phyloP scores from a whole-genome alignment of 2,113 vertebrate species.

The Neofelis nebulosa region DNA sequence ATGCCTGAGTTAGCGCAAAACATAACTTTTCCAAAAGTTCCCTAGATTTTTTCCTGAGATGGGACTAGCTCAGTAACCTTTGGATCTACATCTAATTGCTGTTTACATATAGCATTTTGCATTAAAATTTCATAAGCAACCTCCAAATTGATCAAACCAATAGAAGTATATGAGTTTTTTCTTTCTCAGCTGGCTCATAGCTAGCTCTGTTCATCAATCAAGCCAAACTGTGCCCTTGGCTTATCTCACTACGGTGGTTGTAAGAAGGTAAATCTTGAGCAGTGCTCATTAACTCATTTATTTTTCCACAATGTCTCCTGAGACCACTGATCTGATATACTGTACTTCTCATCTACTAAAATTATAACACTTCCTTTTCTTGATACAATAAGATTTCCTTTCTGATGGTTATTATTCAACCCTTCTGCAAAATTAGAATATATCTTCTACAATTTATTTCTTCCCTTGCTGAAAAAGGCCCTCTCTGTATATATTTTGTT shows the following conservation, averaged over 20 bases:
- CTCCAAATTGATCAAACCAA: not conserved
- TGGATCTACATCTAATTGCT: not conserved
- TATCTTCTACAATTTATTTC: not conserved
- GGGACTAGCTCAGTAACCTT: not conserved
- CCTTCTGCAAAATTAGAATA: not conserved
- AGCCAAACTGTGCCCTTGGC: not conserved
- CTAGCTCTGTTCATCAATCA: not conserved
- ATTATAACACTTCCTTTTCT: not conserved
- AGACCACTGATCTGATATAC: not conserved
- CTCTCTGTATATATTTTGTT: not conserved
- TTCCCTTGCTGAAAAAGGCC: not conserved
- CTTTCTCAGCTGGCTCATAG: not conserved
- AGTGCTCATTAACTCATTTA: not conserved
- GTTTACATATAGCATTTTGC: not conserved
- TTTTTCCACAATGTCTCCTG: not conserved
- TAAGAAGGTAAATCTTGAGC: not conserved
- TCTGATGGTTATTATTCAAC: not conserved
- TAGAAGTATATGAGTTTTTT: not conserved
- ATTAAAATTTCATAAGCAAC: not conserved
- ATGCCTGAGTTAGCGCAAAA: not conserved
- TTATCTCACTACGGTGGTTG: not conserved
- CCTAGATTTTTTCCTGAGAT: not conserved
- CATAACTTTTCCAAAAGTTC: not conserved
- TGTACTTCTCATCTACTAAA: not conserved
- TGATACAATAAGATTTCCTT: not conserved